Evolutionary conservation across 1,140 invertebrate genomes (phyloP), one percentile per base, ranked within the genome.

Genomic region (Cherax destructor): DNA sequence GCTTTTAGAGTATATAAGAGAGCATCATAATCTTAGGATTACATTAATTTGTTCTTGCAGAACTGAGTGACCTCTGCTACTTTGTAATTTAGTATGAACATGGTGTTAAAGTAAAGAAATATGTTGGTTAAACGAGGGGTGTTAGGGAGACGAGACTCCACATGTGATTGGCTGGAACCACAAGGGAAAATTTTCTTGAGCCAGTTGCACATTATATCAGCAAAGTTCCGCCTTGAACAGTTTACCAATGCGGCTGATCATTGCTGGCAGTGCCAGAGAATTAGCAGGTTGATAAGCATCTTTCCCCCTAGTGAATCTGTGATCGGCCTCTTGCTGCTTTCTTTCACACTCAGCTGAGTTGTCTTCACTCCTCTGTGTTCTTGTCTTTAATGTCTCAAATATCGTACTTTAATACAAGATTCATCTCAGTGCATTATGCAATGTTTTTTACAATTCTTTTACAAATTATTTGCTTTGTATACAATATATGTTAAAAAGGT

Each of bases 301-400:
- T 86, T 86, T 86, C 83, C 83, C 83, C 83, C 83, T 86, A 86
- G 83, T 86, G 83, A 86, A 86, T 76, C 83, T 86, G 69, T 86
- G 83, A 86, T 86, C 83, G 83, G 83, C 83, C 83, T 86, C 83
- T 86, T 86, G 69, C 83, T 76, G 83, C 83, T 86, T 86, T 86
- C 13, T 86, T 72, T 86, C 83, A 76, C 83, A 50, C 83, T 52
- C 49, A 86, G 83, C 83, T 86, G 83, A 86, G 83, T 86, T 86
- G 65, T 72, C 83, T 86, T 52, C 72, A 86, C 50, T 86, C 83
- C 69, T 72, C 65, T 86, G 83, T 86, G 69, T 86, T 59, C 1
- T 41, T 86, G 83, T 86, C n/a, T 76, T 61, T 86, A 47, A 21
- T 30, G 61, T 72, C 41, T 16, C 30, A 24, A 30, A 76, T 9